Evolutionary conservation across 2,888 invertebrate genomes (phyloP).

Genomic region (Fabriciana adippe): DNA sequence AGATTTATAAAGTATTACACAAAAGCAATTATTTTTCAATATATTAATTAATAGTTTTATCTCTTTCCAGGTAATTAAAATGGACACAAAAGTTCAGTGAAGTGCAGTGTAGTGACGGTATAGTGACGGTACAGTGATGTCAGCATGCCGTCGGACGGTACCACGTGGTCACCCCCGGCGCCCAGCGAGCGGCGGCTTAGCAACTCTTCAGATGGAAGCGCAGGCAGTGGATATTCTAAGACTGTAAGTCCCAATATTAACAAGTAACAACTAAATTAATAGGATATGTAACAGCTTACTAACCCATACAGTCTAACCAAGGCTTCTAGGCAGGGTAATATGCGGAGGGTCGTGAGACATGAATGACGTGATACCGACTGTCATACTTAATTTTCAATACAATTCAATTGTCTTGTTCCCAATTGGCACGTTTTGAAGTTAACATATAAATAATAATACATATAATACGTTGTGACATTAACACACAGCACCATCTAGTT

Average conservation of each 20-base stretch:
- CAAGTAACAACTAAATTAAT: too few species aligned
- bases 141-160: constrained; percentile 77
- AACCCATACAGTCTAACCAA: neutral
- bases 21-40: too few species aligned
- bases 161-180: constrained; percentile 77
- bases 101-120: constrained; percentile 61
- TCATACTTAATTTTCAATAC: too few species aligned
- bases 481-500: too few species aligned
- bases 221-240: constrained; percentile 77
- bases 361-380: too few species aligned
- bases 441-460: too few species aligned
- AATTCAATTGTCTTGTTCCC: too few species aligned
- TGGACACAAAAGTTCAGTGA: constrained; percentile 49
- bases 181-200: constrained; percentile 76
- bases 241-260: constrained; percentile 61
- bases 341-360: too few species aligned
- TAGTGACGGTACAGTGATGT: constrained; percentile 57
- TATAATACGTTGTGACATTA: too few species aligned
- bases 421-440: too few species aligned
- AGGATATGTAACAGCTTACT: neutral
- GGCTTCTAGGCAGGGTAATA: too few species aligned
- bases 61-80: constrained; percentile 65
- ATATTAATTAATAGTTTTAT: constrained; percentile 28
- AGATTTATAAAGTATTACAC: too few species aligned
- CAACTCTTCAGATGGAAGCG: constrained; percentile 79